Conservation (phyloP, 2,888 invertebrate genomes). For the Drosophila dives region DNA sequence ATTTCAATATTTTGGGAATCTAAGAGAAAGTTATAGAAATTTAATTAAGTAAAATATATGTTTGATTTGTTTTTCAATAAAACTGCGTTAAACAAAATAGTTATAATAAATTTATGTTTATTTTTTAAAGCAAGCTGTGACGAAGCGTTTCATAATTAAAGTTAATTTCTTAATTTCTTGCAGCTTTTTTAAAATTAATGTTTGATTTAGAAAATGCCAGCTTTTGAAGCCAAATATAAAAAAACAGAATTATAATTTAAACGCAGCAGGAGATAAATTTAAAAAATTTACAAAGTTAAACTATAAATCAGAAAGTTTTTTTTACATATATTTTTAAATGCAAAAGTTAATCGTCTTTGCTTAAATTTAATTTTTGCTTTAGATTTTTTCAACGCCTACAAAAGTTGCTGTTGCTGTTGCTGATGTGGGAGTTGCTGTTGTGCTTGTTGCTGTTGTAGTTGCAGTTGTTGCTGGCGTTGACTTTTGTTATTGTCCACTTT, state of each 20-base stretch:
- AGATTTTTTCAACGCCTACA: constrained; percentile 32
- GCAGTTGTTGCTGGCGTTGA: constrained; percentile 26
- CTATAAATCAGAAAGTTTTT: constrained; percentile 7
- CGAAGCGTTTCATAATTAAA: background rate
- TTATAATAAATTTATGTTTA: background rate
- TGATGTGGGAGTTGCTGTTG: constrained; percentile 29
- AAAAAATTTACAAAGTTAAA: background rate
- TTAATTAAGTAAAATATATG: background rate
- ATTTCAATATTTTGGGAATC: background rate
- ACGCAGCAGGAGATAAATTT: background rate
- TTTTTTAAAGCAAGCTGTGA: background rate
- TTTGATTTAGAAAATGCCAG: background rate
- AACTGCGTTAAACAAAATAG: background rate
- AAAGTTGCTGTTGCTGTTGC: constrained; percentile 3
- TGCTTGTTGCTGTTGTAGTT: constrained; percentile 28
- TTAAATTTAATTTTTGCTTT: constrained; percentile 18
- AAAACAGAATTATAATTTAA: background rate
- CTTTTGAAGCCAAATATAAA: background rate
- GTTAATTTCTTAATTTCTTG: background rate
- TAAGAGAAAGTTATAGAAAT: background rate
- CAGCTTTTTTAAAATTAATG: background rate
- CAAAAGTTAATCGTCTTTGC: constrained; percentile 24
- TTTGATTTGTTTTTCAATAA: background rate
- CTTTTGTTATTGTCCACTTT: constrained; percentile 64
- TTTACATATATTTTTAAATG: background rate